Base-by-base conservation (phyloP, 2,113 vertebrate species). In the Potamarius usumacintae region DNA sequence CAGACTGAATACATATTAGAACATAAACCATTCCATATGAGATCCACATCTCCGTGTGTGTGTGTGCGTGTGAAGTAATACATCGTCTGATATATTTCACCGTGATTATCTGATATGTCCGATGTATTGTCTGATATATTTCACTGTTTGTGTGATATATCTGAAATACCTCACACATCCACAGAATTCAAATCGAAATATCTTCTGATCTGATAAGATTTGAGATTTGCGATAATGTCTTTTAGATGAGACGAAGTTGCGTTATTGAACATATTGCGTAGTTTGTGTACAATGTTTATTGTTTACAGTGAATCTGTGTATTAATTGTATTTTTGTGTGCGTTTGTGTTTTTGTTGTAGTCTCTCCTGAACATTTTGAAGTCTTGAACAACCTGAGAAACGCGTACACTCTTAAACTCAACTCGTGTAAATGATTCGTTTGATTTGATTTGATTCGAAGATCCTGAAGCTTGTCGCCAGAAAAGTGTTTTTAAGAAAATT, bases 381-480 rank as follows among this genome's bases (percentile, higher is more conserved):
- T 81, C 88, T 88, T 90, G 92, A 94, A 92, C 91, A 94, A 88
- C 91, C 93, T 82, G 92, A 92, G 92, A 94, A 94, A 88, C 89
- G 92, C 86, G 89, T 91, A 63, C 71, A 74, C 18, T 8, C 7
- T 42, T 48, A 42, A 72, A 1, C 34, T 18, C 30, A 42, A 72
- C 69, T 42, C 30, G 7, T 7, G 15, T 17, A 2, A 27, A 34
- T 34, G 12, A 34, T 30, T 34, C 4, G 12, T 71, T 15, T 5
- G 27, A 27, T 30, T 30, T 9, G 67, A 69, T 65, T n/a, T 25
- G 62, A 27, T 27, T 12, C 30, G 30, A 34, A 34, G 34, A 74
- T 74, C 34, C 71, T 50, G 71, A 74, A 50, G 71, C 71, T 22
- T 9, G 4, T 8, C 10, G 18, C 18, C 71, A 74, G 71, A 74